A percentile compares a stretch with the other conserved stretches of the same genome.
Evolutionary conservation across 1,140 invertebrate genomes (phyloP).

Genomic region (Brachionus angularis): DNA sequence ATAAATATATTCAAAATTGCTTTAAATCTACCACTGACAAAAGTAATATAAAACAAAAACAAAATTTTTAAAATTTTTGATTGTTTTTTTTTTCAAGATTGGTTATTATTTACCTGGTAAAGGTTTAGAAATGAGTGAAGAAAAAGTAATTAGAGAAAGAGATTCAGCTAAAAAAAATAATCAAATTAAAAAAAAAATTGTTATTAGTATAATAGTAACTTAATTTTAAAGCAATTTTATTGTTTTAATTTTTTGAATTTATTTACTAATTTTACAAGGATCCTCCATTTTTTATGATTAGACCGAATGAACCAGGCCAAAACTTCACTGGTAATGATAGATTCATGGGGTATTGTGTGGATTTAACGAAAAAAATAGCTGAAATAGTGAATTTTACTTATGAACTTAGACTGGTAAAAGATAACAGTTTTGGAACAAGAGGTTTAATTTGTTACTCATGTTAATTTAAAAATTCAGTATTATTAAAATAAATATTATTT

Average conservation of each 20-base stretch:
- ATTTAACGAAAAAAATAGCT: conserved; percentile 24
- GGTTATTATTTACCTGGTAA: neutral
- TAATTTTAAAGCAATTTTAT: neutral
- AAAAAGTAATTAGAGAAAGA: neutral
- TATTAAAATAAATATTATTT: too few relatives aligned
- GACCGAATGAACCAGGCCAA: conserved; percentile 9
- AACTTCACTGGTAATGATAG: conserved; percentile 29
- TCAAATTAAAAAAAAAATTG: conserved; percentile 11
- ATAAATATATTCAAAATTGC: conserved; percentile 11
- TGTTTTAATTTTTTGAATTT: neutral
- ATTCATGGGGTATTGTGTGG: conserved; percentile 34
- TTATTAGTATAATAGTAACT: conserved; percentile 28
- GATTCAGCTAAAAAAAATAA: neutral
- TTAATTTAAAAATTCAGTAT: too few relatives aligned
- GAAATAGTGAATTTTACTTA: conserved; percentile 41
- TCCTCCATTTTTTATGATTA: conserved; percentile 37
- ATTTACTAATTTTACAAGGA: neutral
- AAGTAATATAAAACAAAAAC: neutral
- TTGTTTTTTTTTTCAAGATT: conserved; percentile 8
- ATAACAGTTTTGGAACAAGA: conserved; percentile 30
- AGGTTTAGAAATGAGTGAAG: conserved; percentile 10
- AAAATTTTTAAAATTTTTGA: neutral
- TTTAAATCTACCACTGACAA: conserved; percentile 18
- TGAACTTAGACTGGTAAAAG: conserved; percentile 27
- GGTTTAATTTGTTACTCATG: neutral